Conservation (phyloP, 2,888 invertebrate genomes). For the Fabriciana adippe region DNA sequence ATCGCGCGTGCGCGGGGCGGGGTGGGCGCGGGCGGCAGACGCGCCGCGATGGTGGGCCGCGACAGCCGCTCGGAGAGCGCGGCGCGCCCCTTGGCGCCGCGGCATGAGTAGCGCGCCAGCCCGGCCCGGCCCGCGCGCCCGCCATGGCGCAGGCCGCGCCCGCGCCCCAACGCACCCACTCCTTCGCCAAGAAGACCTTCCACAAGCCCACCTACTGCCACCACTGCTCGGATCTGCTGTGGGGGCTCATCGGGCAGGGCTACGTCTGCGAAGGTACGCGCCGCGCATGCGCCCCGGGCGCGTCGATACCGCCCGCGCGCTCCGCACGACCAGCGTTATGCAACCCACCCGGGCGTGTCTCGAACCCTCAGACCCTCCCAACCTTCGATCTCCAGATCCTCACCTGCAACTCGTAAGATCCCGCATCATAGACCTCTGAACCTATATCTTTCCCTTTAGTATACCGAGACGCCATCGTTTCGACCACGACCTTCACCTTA, state of each 20-base stretch:
- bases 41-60: slow-evolving; percentile 82
- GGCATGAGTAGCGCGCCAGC: slow-evolving; percentile 80
- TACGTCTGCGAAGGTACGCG: slow-evolving; percentile 99
- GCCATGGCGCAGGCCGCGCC: slow-evolving; percentile 83
- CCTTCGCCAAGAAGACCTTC: slow-evolving; percentile 99
- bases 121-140: slow-evolving; percentile 80
- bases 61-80: slow-evolving; percentile 82
- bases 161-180: slow-evolving; percentile 89
- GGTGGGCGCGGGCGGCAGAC: slow-evolving; percentile 72
- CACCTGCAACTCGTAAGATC: slow-evolving; percentile 11
- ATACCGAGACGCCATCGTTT: slow-evolving; percentile 39
- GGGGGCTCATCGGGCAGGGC: slow-evolving; percentile 99
- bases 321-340: slow-evolving; percentile 72
- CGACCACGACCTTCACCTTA: slow-evolving; percentile 36
- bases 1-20: slow-evolving; percentile 54
- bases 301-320: slow-evolving; percentile 72
- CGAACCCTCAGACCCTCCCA: slow-evolving; percentile 41
- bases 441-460: slow-evolving; percentile 4
- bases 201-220: slow-evolving; percentile 99
- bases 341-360: slow-evolving; percentile 78
- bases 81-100: slow-evolving; percentile 83
- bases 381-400: slow-evolving; percentile 47
- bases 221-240: slow-evolving; percentile 99
- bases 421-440: not conserved
- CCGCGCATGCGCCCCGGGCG: slow-evolving; percentile 74